Percentiles rank a stretch among this genome's conserved stretches.
Evolutionary conservation across 2,888 invertebrate genomes (phyloP).

Genomic region (Athalia circularis): DNA sequence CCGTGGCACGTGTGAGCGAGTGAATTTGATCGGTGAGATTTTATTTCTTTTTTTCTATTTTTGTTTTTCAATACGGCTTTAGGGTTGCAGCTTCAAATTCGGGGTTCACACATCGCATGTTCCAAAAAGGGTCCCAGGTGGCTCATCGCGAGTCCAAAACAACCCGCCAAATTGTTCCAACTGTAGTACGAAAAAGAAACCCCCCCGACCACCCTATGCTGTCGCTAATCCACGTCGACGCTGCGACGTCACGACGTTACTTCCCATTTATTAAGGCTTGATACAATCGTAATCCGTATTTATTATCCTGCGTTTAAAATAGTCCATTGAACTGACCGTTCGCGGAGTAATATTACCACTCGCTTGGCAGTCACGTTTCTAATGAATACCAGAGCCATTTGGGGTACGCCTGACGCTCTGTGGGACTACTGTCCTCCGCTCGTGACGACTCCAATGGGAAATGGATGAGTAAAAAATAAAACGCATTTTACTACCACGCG

Average conservation of each 20-base stretch:
- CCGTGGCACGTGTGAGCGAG: constrained; percentile 31
- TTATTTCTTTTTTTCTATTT: background rate
- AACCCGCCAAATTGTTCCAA: constrained; percentile 26
- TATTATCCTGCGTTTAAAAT: constrained; percentile 59
- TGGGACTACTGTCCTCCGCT: constrained; percentile 5
- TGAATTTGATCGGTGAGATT: constrained; percentile 16
- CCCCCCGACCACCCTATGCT: constrained; percentile 11
- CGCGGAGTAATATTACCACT: constrained; percentile 64
- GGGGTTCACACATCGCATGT: background rate
- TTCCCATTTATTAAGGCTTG: constrained; percentile 57
- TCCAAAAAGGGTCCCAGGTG: constrained; percentile 32
- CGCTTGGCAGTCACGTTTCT: constrained; percentile 67
- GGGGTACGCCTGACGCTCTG: constrained; percentile 10
- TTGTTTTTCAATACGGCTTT: background rate
- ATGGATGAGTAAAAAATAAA: constrained; percentile 41
- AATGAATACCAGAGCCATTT: constrained; percentile 58
- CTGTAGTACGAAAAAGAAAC: constrained; percentile 5
- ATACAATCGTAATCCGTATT: constrained; percentile 71
- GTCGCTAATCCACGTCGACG: constrained; percentile 62
- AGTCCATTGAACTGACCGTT: constrained; percentile 47
- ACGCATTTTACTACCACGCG: constrained; percentile 21
- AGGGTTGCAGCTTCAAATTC: background rate
- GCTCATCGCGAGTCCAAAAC: background rate
- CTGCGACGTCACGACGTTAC: constrained; percentile 66
- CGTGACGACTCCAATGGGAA: constrained; percentile 44